Base-by-base conservation (phyloP, 2,888 invertebrate genomes). In the Drosophila multiciliata region DNA sequence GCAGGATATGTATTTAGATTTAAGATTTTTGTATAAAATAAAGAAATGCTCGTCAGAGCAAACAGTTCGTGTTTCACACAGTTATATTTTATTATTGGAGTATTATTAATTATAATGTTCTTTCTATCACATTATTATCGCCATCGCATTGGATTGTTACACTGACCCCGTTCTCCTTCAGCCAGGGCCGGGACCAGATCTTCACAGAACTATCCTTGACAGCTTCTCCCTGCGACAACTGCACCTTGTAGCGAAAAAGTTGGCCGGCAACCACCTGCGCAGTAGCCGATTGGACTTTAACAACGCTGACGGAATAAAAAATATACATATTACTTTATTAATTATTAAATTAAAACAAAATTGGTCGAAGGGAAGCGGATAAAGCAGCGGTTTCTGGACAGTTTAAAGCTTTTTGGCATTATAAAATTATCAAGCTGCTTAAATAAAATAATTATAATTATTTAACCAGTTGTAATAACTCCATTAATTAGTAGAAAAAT, bases 121-220 rank as follows among this genome's bases (percentile, higher is more conserved):
- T 66, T n/a, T 81, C 82, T 26, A 78, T 62, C 2, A 42, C 52
- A 11, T 54, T 32, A 7, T 67, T 67, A 29, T 85, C 83, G 20
- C 82, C 85, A 3, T 76, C 74, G 12, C 73, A 80, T 3, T 83
- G 50, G 7, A 90, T 79, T 12, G 77, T 80, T 1, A 89, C 75
- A 42, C 69, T 53, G 26, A 68, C 72, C 35, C 80, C 87, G 15
- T 90, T 75, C 48, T 74, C 55, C 11, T 57, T 6, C 17, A 89
- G 62, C 90, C 90, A 90, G n/a, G 80, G 69, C n/a, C 69, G 83
- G 1, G 73, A 66, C 82, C 82, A 83, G 75, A 90, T 89, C 40
- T 65, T 26, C 7, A 90, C 77, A 38, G 77, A 20, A 58, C 87
- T 82, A 23, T 78, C 75, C 71, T 83, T 87, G 11, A 74, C 45